These are phyloP conservation scores for Thamnophis sirtalis DNA, from an alignment of 2,113 vertebrate species.

Conservation along the genomic window DNA sequence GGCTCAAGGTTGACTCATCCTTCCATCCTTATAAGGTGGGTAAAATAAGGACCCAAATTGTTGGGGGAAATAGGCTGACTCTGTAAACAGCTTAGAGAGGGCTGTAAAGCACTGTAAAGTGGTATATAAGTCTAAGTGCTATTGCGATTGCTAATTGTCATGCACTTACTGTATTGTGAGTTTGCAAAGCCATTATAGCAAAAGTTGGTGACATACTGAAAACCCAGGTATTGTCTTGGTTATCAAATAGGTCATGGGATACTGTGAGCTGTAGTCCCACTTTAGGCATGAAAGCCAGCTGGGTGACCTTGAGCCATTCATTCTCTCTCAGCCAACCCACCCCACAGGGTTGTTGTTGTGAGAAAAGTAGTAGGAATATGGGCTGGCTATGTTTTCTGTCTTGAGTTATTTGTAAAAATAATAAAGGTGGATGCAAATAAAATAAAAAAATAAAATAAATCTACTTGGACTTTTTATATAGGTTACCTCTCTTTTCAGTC, in stretches of 20 bases:
- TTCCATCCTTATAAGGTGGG: too few species aligned
- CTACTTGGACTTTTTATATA: neutral
- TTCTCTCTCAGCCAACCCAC: neutral
- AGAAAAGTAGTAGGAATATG: neutral
- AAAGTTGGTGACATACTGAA: neutral
- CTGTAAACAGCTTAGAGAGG: too few species aligned
- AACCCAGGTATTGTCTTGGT: neutral
- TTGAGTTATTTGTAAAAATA: neutral
- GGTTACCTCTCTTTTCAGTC: neutral
- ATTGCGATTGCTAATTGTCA: neutral
- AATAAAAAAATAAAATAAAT: neutral
- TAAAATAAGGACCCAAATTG: too few species aligned
- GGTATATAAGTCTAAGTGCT: too few species aligned
- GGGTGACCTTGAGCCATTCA: neutral
- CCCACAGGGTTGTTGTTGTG: neutral
- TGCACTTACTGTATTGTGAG: neutral
- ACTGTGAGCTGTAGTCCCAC: neutral
- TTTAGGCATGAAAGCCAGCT: neutral
- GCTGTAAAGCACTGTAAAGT: too few species aligned
- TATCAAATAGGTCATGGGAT: neutral
- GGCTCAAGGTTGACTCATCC: too few species aligned
- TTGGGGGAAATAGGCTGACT: too few species aligned
- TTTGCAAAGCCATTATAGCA: neutral
- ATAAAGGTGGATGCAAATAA: neutral
- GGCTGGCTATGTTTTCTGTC: neutral